phyloP scores from a whole-genome alignment of 2,113 vertebrate species.

The Cyprinodon variegatus region DNA sequence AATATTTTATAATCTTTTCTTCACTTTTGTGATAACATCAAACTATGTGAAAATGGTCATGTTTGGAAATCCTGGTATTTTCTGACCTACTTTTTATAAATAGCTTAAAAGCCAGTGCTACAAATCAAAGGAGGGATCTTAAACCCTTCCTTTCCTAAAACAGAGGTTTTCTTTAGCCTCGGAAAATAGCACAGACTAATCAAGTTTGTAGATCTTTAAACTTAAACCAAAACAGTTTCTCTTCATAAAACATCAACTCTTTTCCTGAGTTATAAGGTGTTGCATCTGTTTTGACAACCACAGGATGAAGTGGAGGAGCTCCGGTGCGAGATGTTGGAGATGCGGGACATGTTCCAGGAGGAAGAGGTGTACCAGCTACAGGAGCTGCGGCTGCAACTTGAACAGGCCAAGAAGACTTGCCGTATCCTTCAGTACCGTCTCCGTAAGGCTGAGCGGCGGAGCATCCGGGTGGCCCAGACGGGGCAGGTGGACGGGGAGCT shows the following conservation, averaged over 20 bases:
- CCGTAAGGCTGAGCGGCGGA: conserved; percentile 94
- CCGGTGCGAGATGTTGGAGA: conserved; percentile 96
- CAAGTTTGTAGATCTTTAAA: neutral
- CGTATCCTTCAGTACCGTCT: conserved; percentile 97
- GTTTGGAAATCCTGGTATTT: neutral
- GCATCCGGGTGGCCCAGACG: conserved; percentile 91
- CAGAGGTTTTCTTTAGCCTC: neutral
- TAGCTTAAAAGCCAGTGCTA: neutral
- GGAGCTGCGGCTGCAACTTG: conserved; percentile 92
- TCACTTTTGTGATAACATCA: too few species aligned
- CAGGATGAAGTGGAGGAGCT: conserved; percentile 96
- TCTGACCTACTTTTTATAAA: too few species aligned
- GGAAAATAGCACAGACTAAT: too few species aligned
- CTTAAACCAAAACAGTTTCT: neutral
- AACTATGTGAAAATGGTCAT: too few species aligned
- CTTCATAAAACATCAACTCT: neutral
- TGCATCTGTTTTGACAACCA: conserved; percentile 2
- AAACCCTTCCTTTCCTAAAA: neutral
- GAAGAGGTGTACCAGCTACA: conserved; percentile 95
- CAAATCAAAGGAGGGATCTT: neutral
- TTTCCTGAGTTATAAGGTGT: neutral
- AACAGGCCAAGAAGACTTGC: conserved; percentile 93
- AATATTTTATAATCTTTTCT: neutral
- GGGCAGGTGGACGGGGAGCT: conserved; percentile 94
- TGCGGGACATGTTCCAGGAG: conserved; percentile 96